Evolutionary conservation across 1,140 invertebrate species (phyloP).

Genomic region (Leptonema lineaticorne): DNA sequence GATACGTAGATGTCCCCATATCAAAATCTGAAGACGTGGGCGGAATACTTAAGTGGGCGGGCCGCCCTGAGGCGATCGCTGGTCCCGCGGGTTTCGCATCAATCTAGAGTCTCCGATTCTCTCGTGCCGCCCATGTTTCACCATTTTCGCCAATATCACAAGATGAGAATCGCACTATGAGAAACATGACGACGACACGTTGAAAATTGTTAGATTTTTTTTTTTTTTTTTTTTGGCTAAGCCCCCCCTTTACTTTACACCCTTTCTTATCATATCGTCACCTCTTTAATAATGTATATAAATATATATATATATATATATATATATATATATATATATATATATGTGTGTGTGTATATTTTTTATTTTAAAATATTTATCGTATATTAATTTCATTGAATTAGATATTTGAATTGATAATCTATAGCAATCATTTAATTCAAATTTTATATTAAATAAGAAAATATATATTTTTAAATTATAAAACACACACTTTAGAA

Average conservation of each 20-base stretch:
- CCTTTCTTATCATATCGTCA: neutral
- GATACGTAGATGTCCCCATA: slow-evolving; percentile 1
- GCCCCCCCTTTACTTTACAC: neutral
- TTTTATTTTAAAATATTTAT: too few relatives aligned
- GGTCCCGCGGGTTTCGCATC: neutral
- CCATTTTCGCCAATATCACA: neutral
- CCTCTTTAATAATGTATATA: too few relatives aligned
- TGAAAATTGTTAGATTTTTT: neutral
- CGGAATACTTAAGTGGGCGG: slow-evolving; percentile 21
- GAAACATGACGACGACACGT: neutral
- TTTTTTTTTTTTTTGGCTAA: neutral
- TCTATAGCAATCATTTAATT: too few relatives aligned
- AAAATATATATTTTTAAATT: too few relatives aligned
- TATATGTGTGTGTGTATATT: too few relatives aligned
- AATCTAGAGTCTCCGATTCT: neutral
- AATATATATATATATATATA: too few relatives aligned
- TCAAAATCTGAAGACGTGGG: slow-evolving; percentile 18
- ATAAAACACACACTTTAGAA: too few relatives aligned
- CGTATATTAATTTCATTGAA: too few relatives aligned
- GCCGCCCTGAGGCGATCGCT: too few relatives aligned
- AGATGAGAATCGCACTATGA: neutral
- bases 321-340: too few relatives aligned
- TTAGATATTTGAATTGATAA: too few relatives aligned
- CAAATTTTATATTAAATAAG: too few relatives aligned
- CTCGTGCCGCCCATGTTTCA: neutral